phyloP scores from a whole-genome alignment of 37 sponge, comb jelly and placozoan species.

The Cladorhizidae sp. region DNA sequence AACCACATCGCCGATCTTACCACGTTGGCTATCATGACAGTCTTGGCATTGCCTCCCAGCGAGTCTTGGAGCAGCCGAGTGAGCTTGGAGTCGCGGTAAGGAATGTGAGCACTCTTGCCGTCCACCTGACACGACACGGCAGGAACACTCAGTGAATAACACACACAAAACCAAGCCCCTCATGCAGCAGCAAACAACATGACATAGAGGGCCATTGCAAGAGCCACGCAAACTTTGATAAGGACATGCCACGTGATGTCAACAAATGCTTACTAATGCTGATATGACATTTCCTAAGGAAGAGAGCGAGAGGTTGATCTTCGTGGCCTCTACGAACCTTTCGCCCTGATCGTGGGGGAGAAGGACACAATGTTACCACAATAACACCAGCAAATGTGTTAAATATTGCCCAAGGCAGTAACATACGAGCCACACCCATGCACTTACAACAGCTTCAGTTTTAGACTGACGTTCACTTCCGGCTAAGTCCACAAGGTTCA shows the following conservation, averaged over 20 bases:
- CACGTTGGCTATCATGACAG: constrained; percentile 97
- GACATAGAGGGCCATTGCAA: too few relatives aligned
- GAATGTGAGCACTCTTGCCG: constrained; percentile 82
- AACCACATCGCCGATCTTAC: constrained; percentile 54
- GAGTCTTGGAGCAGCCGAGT: constrained; percentile 97
- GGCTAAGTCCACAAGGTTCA: constrained; percentile 98
- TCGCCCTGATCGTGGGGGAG: constrained; percentile 64
- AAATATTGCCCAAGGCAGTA: not conserved
- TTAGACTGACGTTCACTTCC: constrained; percentile 97
- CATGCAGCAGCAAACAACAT: too few relatives aligned
- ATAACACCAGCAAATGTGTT: not conserved
- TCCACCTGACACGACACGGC: constrained; percentile 68
- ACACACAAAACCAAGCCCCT: not conserved
- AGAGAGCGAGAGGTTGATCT: constrained; percentile 97
- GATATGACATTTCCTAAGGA: constrained; percentile 98
- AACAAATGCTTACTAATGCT: constrained; percentile 90
- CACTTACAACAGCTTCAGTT: constrained; percentile 76
- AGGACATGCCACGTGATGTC: not conserved
- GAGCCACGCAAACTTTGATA: not conserved
- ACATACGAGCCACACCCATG: not conserved
- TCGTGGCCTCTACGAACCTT: constrained; percentile 92
- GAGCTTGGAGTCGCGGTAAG: constrained; percentile 96
- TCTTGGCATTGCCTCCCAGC: constrained; percentile 96
- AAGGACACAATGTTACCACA: not conserved
- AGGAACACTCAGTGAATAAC: too few relatives aligned